Percentiles rank a stretch among this genome's conserved stretches.
These are phyloP conservation scores for Parthenolecanium corni DNA, from an alignment of 2,888 invertebrate genomes.

Conservation along the genomic window DNA sequence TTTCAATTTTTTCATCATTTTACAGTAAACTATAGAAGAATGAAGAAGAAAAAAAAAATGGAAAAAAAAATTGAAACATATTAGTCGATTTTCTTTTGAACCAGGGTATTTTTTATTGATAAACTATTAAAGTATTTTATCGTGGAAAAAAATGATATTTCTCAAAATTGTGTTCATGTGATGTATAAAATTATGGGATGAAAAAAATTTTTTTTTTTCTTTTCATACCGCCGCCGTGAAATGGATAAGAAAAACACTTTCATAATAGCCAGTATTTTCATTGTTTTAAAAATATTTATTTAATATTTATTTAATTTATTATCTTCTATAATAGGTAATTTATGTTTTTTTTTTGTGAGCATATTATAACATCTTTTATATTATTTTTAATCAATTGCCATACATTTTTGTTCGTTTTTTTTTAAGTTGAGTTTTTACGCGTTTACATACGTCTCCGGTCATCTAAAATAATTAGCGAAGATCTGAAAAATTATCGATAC, in stretches of 20 bases:
- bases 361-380: slow-evolving; percentile 1
- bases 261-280: slow-evolving; percentile 20
- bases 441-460: background rate
- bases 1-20: background rate
- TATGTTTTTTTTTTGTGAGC: background rate
- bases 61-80: too few species aligned
- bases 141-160: background rate
- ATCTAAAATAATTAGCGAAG: background rate
- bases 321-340: background rate
- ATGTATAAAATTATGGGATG: background rate
- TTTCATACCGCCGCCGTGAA: too few species aligned
- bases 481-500: background rate
- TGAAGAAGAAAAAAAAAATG: too few species aligned
- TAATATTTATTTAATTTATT: slow-evolving; percentile 4
- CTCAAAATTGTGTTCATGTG: slow-evolving; percentile 8
- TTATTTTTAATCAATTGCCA: background rate
- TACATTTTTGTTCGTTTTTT: background rate
- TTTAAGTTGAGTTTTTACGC: background rate
- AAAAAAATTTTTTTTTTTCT: background rate
- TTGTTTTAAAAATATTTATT: background rate
- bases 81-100: background rate
- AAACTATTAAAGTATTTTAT: background rate
- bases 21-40: background rate
- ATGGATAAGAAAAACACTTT: slow-evolving; percentile 8
- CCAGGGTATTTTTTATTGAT: slow-evolving; percentile 4